Evolutionary conservation across 2,113 vertebrate species (phyloP), one percentile per base, ranked within the genome.

Genomic region (Prunella fulvescens): DNA sequence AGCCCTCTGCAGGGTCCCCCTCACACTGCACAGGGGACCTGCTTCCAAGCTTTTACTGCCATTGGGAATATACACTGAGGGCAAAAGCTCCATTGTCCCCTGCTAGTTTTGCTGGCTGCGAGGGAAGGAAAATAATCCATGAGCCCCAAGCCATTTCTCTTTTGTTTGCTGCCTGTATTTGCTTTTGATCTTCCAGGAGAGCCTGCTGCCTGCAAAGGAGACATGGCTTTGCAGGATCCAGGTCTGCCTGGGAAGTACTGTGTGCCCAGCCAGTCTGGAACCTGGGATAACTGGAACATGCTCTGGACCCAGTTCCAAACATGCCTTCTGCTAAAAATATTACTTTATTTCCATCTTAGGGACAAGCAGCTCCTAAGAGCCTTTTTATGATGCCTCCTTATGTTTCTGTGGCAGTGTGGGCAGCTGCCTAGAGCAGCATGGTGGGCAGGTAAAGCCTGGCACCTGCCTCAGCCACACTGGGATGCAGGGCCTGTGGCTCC

Each of bases 1-100:
- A 95, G 93, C 92, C 93, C 95, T 88, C 92, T 97, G 85, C 94
- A 96, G 88, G 88, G 71, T 83, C 60, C 48, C 26, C 12, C 51
- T 93, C 79, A 64, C 79, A 90, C 42, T 91, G 92, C 92, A 64
- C 0, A 1, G 39, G 26, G 22, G 24, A 58, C 33, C 4, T 31
- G 33, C 48, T 85, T 89, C 9, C 8, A 81, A 65, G 50, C 23
- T 33, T 7, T 73, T 78, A 25, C 35, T 67, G 16, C 0, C 0
- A 12, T 19, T 53, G 28, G 39, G 39, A 74, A 47, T 50, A 71
- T 29, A 60, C 44, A 24, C 22, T 2, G 12, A 64, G 44, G 45
- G 64, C 44, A 86, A 65, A 90, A 92, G 8, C 16, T 73, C 26
- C 1, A 1, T 57, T 80, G 33, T 61, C 6, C 24, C 37, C 48